phyloP scores from a whole-genome alignment of 2,797 vertebrate species.

The Epinephelus coioides region DNA sequence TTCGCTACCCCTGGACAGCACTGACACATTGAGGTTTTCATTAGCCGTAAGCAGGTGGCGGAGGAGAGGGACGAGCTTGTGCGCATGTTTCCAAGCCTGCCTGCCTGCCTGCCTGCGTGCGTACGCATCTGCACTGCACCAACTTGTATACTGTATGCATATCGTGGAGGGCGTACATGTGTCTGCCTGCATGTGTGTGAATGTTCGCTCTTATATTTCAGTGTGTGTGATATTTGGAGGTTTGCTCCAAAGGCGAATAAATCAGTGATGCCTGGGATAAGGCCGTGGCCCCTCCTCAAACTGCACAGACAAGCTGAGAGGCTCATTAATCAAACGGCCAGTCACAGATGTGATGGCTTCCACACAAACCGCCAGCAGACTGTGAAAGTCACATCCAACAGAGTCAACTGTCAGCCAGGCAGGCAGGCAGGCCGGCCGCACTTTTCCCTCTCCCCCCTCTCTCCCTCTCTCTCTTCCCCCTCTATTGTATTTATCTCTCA shows the following conservation, averaged over 20 bases:
- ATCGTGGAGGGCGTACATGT: slow-evolving; percentile 74
- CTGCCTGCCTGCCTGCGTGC: slow-evolving; percentile 41
- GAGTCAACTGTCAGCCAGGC: slow-evolving; percentile 90
- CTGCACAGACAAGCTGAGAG: slow-evolving; percentile 93
- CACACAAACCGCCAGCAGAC: slow-evolving; percentile 95
- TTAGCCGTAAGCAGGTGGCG: slow-evolving; percentile 92
- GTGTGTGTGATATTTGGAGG: slow-evolving; percentile 87
- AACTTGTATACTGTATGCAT: slow-evolving; percentile 66
- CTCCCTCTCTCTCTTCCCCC: slow-evolving; percentile 45
- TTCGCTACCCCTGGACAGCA: slow-evolving; percentile 81
- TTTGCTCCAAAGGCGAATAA: slow-evolving; percentile 91
- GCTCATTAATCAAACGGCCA: slow-evolving; percentile 98
- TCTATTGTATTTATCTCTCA: slow-evolving; percentile 76
- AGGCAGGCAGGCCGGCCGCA: slow-evolving; percentile 77
- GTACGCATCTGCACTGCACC: slow-evolving; percentile 59
- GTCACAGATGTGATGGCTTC: slow-evolving; percentile 98
- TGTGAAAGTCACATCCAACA: slow-evolving; percentile 99
- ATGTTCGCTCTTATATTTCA: slow-evolving; percentile 87
- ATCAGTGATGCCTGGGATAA: slow-evolving; percentile 95
- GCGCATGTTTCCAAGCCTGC: slow-evolving; percentile 29
- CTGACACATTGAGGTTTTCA: slow-evolving; percentile 95
- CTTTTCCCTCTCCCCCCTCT: slow-evolving; percentile 63
- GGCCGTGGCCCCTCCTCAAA: slow-evolving; percentile 93
- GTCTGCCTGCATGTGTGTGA: slow-evolving; percentile 81
- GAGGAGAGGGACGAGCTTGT: slow-evolving; percentile 69